These are phyloP conservation scores for Scleropages formosus DNA, from an alignment of 2,797 vertebrate species.

Conservation along the genomic window DNA sequence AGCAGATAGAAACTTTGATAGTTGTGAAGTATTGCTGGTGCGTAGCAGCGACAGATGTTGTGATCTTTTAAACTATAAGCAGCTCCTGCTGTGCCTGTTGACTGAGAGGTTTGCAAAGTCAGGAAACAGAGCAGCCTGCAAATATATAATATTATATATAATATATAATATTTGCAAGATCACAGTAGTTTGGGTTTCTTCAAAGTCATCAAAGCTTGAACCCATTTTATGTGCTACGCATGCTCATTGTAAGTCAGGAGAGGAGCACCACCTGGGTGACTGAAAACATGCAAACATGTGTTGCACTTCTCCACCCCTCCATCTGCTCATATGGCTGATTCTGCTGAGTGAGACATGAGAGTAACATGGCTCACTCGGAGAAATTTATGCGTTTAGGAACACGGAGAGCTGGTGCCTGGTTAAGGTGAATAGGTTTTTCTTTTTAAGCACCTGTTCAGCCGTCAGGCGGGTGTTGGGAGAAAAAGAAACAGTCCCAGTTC, in stretches of 20 bases:
- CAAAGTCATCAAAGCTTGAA: no score
- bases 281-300: background rate
- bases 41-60: background rate
- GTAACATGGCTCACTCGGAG: no score
- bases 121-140: background rate
- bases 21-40: background rate
- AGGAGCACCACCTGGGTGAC: background rate
- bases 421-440: slow-evolving; percentile 78
- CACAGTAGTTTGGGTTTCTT: no score
- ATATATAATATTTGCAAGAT: no score
- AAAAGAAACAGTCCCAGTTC: slow-evolving; percentile 84
- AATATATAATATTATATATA: no score
- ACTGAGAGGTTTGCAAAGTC: background rate
- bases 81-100: no score
- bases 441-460: slow-evolving; percentile 76
- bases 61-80: background rate
- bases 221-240: no score
- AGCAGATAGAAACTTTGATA: no score
- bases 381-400: background rate
- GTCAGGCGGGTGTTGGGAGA: slow-evolving; percentile 88
- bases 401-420: slow-evolving; percentile 61
- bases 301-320: background rate
- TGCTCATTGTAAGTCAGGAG: no score
- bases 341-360: background rate
- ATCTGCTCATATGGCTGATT: background rate